Conservation (phyloP, 1,140 invertebrate species). For the Drosophila tristis region DNA sequence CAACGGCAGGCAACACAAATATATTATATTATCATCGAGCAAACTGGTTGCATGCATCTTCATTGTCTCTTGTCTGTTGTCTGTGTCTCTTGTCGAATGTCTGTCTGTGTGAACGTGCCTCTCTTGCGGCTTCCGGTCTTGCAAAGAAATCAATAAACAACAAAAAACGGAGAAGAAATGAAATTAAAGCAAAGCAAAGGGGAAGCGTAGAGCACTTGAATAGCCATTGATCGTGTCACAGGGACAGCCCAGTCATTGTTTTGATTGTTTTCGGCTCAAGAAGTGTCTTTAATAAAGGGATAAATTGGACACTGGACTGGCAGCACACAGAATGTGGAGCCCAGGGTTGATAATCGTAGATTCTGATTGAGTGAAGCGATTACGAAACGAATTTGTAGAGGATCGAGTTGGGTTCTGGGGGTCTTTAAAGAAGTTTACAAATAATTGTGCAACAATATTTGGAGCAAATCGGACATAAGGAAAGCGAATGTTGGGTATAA, state of each 20-base stretch:
- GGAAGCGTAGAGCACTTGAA: slow-evolving; percentile 44
- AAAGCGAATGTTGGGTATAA: too few species aligned
- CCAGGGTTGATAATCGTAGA: too few species aligned
- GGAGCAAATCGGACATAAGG: too few species aligned
- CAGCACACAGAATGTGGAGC: too few species aligned
- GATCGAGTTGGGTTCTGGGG: too few species aligned
- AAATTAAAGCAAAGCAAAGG: slow-evolving; percentile 10
- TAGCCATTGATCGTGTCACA: slow-evolving; percentile 64
- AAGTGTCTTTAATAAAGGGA: slow-evolving; percentile 14
- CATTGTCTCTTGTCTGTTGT: slow-evolving; percentile 39
- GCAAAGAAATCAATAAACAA: slow-evolving; percentile 64
- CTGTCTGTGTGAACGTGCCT: slow-evolving; percentile 45
- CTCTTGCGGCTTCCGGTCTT: slow-evolving; percentile 75
- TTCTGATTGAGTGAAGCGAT: too few species aligned
- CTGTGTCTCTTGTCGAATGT: slow-evolving; percentile 10
- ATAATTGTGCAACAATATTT: too few species aligned
- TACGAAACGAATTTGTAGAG: too few species aligned
- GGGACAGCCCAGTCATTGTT: slow-evolving; percentile 30
- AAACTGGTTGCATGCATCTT: slow-evolving; percentile 61
- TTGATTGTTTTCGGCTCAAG: slow-evolving; percentile 22
- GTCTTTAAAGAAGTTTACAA: too few species aligned
- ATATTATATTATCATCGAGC: slow-evolving; percentile 30
- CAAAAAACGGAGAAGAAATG: slow-evolving; percentile 3
- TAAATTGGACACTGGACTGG: slow-evolving; percentile 1
- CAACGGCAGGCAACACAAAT: slow-evolving; percentile 13